Percentiles rank a stretch among this genome's conserved stretches.
These are phyloP conservation scores for Microctenopoma steveboyesi DNA, from an alignment of 2,797 vertebrate genomes.

Conservation along the genomic window DNA sequence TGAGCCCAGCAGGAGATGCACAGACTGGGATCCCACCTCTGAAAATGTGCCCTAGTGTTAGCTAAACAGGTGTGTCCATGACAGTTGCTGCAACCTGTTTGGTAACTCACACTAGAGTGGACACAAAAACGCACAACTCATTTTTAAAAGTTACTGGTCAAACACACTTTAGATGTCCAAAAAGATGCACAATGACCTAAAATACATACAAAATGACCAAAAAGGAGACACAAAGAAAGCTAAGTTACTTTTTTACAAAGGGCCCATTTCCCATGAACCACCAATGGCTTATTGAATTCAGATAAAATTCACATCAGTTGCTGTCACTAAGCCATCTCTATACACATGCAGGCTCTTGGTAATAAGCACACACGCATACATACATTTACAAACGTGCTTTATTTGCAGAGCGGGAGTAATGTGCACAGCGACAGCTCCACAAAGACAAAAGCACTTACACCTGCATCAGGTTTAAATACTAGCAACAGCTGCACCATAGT, in stretches of 20 bases:
- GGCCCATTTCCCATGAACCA: too few species aligned
- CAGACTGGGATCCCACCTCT: constrained; percentile 41
- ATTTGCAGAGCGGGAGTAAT: constrained; percentile 24
- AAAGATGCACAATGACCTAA: too few species aligned
- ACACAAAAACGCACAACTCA: constrained; percentile 4
- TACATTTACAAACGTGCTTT: constrained; percentile 26
- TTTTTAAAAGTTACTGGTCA: too few species aligned
- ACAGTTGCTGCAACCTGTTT: constrained; percentile 71
- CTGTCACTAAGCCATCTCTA: constrained; percentile 1
- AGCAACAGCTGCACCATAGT: constrained; percentile 72
- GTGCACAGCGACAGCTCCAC: constrained; percentile 53
- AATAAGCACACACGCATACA: constrained; percentile 16
- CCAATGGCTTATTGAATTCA: neutral
- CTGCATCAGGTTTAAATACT: constrained; percentile 70
- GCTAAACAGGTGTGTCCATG: constrained; percentile 50
- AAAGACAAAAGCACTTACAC: constrained; percentile 61
- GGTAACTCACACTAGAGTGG: constrained; percentile 17
- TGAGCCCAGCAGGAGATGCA: constrained; percentile 37
- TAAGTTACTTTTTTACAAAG: too few species aligned
- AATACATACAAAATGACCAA: too few species aligned
- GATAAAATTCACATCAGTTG: constrained; percentile 2
- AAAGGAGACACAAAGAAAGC: too few species aligned
- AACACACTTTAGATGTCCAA: too few species aligned
- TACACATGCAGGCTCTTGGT: neutral
- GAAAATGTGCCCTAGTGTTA: constrained; percentile 36